phyloP scores from a whole-genome alignment of 2,113 vertebrate genomes.

The Scortum barcoo region DNA sequence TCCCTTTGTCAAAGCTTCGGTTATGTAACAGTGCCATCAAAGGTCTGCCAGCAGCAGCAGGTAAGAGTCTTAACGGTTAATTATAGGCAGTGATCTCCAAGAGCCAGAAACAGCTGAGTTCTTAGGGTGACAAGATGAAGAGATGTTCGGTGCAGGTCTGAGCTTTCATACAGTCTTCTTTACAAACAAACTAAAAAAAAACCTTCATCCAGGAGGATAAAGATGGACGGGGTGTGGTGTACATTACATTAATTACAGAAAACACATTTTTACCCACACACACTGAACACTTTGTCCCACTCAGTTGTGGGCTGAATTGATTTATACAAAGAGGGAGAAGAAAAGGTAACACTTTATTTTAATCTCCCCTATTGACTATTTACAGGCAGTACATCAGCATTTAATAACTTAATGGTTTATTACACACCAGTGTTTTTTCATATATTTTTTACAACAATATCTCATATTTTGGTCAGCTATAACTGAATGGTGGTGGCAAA shows the following conservation, averaged over 20 bases:
- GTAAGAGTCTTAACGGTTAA: conserved; percentile 84
- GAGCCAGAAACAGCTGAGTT: conserved; percentile 67
- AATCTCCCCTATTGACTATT: neutral
- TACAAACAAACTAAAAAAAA: conserved; percentile 36
- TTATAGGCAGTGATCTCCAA: conserved; percentile 69
- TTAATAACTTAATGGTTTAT: neutral
- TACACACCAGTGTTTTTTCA: too few species aligned
- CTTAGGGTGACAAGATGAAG: conserved; percentile 48
- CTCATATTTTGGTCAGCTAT: neutral
- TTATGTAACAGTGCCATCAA: conserved; percentile 68
- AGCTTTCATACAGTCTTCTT: conserved; percentile 34
- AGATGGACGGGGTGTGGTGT: neutral
- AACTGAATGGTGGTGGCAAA: too few species aligned
- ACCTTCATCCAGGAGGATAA: conserved; percentile 4
- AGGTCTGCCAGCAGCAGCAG: conserved; percentile 54
- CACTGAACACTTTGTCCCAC: too few species aligned
- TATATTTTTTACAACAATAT: neutral
- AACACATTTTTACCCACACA: neutral
- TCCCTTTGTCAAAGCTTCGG: conserved; percentile 27
- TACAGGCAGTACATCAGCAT: neutral
- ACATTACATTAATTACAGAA: neutral
- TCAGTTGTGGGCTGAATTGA: too few species aligned
- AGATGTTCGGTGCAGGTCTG: conserved; percentile 58
- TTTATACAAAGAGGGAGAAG: neutral
- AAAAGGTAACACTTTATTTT: neutral